phyloP scores from a whole-genome alignment of 2,888 invertebrate genomes.

The Onthophagus sagittarius region DNA sequence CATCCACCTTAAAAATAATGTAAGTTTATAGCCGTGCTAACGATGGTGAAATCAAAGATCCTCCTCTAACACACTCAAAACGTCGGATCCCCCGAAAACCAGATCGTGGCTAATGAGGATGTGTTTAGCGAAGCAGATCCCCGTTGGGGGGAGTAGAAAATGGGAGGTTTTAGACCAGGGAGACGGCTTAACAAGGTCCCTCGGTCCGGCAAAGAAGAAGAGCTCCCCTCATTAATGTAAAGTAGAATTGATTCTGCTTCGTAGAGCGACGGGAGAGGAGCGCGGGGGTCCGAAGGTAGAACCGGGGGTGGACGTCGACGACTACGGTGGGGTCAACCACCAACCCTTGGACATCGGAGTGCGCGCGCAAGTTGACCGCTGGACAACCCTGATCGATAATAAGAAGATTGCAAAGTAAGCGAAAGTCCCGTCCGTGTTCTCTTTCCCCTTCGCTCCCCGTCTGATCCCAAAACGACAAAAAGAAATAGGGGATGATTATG shows the following conservation, averaged over 20 bases:
- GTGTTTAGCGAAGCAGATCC: neutral
- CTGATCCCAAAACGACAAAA: neutral
- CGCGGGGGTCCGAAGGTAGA: neutral
- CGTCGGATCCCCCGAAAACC: neutral
- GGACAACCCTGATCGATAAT: constrained; percentile 52
- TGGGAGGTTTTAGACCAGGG: neutral
- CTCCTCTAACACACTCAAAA: neutral
- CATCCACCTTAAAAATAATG: no score
- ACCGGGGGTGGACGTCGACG: constrained; percentile 8
- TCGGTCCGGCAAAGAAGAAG: constrained; percentile 17
- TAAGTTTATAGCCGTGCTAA: neutral
- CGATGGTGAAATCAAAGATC: constrained; percentile 9
- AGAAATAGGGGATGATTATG: neutral
- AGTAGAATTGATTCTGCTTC: constrained; percentile 31
- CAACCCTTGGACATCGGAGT: constrained; percentile 37
- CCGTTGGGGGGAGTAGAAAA: neutral
- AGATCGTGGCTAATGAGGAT: constrained; percentile 6
- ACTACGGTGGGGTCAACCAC: constrained; percentile 24
- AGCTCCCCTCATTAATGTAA: constrained; percentile 30
- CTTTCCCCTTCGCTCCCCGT: neutral
- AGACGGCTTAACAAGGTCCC: constrained; percentile 9
- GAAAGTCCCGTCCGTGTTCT: constrained; percentile 42
- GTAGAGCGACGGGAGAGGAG: constrained; percentile 16
- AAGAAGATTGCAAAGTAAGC: constrained; percentile 54
- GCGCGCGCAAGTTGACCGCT: constrained; percentile 50